Conservation (phyloP, 1,140 invertebrate species). For the Rhizoglyphus robini region DNA sequence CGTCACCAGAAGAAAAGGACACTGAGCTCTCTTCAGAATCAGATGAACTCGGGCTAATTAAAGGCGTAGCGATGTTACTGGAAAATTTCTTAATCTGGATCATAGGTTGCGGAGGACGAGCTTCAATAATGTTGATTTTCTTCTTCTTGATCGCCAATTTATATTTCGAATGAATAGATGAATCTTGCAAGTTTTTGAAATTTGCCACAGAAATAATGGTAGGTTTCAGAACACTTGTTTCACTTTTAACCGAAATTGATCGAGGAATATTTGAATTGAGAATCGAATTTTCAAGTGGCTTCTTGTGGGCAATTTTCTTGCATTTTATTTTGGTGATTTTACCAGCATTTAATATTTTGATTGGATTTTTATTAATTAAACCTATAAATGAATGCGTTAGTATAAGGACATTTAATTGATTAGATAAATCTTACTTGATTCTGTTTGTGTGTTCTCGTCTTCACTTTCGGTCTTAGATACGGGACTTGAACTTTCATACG, state of each 20-base stretch:
- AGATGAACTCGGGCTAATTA: not conserved
- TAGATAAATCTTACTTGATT: conserved; percentile 7
- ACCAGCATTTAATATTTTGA: not conserved
- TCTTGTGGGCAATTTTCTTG: not conserved
- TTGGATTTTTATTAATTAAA: not conserved
- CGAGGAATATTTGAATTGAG: not conserved
- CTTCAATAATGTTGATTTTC: not conserved
- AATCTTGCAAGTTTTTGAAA: not conserved
- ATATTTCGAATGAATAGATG: not conserved
- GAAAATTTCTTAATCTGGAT: not conserved
- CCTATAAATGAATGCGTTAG: not conserved
- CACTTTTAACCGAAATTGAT: not conserved
- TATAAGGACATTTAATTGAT: too few species aligned
- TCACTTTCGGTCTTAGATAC: not conserved
- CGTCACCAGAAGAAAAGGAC: not conserved
- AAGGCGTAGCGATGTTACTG: not conserved
- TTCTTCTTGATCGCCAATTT: not conserved
- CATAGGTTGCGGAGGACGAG: not conserved
- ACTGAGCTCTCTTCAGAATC: conserved; percentile 9
- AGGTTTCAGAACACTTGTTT: not conserved
- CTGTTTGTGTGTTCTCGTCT: not conserved
- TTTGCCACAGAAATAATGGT: not conserved
- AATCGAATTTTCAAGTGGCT: not conserved
- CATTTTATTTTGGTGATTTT: not conserved
- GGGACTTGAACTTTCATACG: conserved; percentile 18